These are phyloP conservation scores for Bolinopsis microptera DNA, from an alignment of 37 sponge, comb jelly and placozoan species.

Conservation along the genomic window DNA sequence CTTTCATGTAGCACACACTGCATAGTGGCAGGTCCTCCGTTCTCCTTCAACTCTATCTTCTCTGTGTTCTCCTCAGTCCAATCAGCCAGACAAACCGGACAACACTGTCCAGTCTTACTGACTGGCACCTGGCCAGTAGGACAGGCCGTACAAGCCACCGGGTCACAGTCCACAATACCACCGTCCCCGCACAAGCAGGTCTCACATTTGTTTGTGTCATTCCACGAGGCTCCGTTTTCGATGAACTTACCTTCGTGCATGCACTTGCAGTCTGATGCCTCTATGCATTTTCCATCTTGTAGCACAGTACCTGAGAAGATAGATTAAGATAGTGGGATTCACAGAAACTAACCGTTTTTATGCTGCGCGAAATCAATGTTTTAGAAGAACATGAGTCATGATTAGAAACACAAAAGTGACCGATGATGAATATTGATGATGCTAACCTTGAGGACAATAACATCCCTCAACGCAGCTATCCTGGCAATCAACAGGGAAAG, in stretches of 20 bases:
- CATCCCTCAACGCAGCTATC: conserved; percentile 44
- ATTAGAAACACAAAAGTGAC: no score
- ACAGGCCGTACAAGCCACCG: conserved; percentile 1
- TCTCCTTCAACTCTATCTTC: conserved; percentile 26
- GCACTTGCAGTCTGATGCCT: conserved; percentile 20
- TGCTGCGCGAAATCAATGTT: no score
- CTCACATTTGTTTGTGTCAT: conserved; percentile 35
- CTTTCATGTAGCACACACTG: background rate
- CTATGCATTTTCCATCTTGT: conserved; percentile 18
- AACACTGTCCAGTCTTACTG: background rate
- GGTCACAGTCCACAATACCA: conserved; percentile 1
- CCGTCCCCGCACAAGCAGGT: conserved; percentile 40
- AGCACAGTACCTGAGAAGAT: conserved; percentile 44
- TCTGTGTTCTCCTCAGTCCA: conserved; percentile 56
- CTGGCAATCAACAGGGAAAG: background rate
- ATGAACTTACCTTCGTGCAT: conserved; percentile 46
- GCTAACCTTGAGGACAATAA: conserved; percentile 12
- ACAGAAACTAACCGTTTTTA: no score
- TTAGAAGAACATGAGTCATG: no score
- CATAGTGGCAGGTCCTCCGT: conserved; percentile 37
- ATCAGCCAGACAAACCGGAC: conserved; percentile 58
- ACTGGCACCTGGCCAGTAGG: conserved; percentile 24
- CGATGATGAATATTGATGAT: no score
- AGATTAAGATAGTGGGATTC: no score
- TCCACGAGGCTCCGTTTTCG: conserved; percentile 24